phyloP scores from a whole-genome alignment of 2,888 invertebrate genomes.

The Catocala nupta region DNA sequence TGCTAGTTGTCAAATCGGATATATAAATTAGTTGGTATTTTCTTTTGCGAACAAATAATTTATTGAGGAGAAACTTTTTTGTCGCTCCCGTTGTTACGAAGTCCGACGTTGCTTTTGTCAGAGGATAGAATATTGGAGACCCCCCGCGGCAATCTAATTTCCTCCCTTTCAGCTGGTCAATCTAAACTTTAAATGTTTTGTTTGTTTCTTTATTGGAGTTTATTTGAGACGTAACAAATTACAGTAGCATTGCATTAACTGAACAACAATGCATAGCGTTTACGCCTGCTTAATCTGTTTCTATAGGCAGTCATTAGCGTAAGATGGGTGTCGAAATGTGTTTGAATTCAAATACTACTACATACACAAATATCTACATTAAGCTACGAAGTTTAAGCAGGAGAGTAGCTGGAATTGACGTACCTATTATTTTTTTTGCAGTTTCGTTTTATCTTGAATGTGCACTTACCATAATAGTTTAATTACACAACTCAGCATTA shows the following conservation, averaged over 20 bases:
- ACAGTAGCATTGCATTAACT: slow-evolving; percentile 45
- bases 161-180: slow-evolving; percentile 62
- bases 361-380: slow-evolving; percentile 6
- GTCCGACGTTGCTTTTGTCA: slow-evolving; percentile 72
- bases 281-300: slow-evolving; percentile 50
- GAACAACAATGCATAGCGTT: slow-evolving; percentile 39
- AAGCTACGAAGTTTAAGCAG: slow-evolving; percentile 12
- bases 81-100: slow-evolving; percentile 49
- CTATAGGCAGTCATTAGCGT: slow-evolving; percentile 55
- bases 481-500: no score
- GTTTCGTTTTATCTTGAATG: no score
- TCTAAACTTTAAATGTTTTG: slow-evolving; percentile 51
- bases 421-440: no score
- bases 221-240: slow-evolving; percentile 41
- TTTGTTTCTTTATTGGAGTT: slow-evolving; percentile 37
- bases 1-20: slow-evolving; percentile 23
- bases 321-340: slow-evolving; percentile 48
- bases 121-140: slow-evolving; percentile 55
- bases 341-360: slow-evolving; percentile 39
- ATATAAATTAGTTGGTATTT: slow-evolving; percentile 53
- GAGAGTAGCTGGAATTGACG: not conserved
- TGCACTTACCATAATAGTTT: no score
- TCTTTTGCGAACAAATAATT: slow-evolving; percentile 57
- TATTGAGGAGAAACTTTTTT: slow-evolving; percentile 61
- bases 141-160: slow-evolving; percentile 78